Percentiles rank a stretch among this genome's conserved stretches.
Conservation (phyloP, 2,113 vertebrate species). For the Mionectes macconnelli region DNA sequence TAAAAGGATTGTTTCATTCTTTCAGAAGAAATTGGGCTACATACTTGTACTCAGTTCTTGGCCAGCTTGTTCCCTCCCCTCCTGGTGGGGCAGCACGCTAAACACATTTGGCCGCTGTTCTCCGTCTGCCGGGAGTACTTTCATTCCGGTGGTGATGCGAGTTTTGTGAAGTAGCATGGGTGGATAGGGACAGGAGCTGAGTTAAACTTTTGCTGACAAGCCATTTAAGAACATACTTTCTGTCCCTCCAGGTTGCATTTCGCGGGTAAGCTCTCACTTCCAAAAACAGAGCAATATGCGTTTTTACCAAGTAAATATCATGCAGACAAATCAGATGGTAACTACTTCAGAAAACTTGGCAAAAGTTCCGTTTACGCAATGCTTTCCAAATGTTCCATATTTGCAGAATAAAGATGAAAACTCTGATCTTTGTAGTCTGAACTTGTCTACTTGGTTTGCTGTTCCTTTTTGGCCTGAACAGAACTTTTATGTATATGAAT, state of each 20-base stretch:
- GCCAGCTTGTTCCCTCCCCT: background rate
- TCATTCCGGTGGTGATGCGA: background rate
- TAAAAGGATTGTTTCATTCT: background rate
- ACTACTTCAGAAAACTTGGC: constrained; percentile 67
- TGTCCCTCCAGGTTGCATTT: background rate
- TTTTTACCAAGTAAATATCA: constrained; percentile 60
- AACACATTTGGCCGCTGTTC: background rate
- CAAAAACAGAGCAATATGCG: constrained; percentile 43
- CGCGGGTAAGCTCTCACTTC: background rate
- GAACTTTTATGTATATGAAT: background rate
- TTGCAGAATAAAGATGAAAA: constrained; percentile 67
- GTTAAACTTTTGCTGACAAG: constrained; percentile 5
- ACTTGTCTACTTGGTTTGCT: constrained; percentile 38
- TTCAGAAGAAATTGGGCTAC: background rate
- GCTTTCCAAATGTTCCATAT: constrained; percentile 67
- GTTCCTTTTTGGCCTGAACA: constrained; percentile 32
- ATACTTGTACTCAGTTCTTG: background rate
- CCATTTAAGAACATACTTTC: background rate
- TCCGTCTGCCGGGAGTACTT: background rate
- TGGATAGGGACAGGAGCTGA: background rate
- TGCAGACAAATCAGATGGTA: constrained; percentile 49
- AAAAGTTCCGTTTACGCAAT: constrained; percentile 57
- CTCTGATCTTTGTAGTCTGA: constrained; percentile 53
- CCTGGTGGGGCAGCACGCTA: background rate
- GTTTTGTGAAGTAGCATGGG: background rate